Base-by-base conservation (phyloP, 2,113 vertebrate genomes). In the Ptyas mucosa region DNA sequence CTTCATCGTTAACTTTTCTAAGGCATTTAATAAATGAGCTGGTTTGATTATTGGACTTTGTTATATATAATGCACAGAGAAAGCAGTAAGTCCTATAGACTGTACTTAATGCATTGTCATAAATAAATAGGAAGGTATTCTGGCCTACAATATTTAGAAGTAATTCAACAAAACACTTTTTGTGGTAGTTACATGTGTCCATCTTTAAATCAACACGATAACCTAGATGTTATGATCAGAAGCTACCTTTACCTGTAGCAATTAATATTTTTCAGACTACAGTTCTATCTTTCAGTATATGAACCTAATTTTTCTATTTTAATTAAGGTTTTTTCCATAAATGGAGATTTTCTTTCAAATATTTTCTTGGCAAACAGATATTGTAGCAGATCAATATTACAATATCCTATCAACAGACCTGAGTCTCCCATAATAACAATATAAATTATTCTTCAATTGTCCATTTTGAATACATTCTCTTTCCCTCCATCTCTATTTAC, bases 301-400 rank as follows among this genome's bases (percentile, higher is more conserved):
- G 0, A 7, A 49, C 81, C 93, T 93, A 46, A 57, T 18, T 15
- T 58, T 58, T 91, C 39, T 43, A 86, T 18, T 91, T 91, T 55
- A 21, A 26, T 57, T 46, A 9, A 43, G 29, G 2, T 29, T 75
- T 61, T 91, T 34, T 61, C 1, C 85, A 51, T 91, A 55, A 29
- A 15, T 29, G n/a, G 15, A 69, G 23, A 92, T 52, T 29, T 89
- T 23, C 61, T 93, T 93, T 91, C 0, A 89, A 0, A 69, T 12
- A 23, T 88, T 93, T 20, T 92, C 8, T 34, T 46, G 43, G 23
- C 81, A 89, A 75, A 3, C 93, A 92, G 0, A 2, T 15, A 29
- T 58, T 90, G 24, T 6, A 0, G 0, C 85, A 61, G n/a, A 2
- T 91, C 0, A 86, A 46, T 15, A 86, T 75, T 87, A 52, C 57